Base-by-base conservation (phyloP, 2,888 invertebrate genomes). In the Melieria crassipennis region DNA sequence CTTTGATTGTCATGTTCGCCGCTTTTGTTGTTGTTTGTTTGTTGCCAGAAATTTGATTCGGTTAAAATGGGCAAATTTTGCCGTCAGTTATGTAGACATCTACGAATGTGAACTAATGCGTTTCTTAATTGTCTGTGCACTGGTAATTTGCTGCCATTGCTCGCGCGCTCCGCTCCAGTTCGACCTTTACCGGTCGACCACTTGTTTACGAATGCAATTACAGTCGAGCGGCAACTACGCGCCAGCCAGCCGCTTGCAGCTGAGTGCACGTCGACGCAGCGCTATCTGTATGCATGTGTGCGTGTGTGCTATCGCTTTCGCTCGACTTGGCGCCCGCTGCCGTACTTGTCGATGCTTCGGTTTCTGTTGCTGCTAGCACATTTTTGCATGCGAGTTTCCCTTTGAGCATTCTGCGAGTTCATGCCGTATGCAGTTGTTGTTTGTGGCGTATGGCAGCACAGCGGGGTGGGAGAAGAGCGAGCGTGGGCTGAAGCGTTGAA, bases 201-300 rank as follows among this genome's bases (percentile, higher is more conserved):
- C 70, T 72, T 71, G 69, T 62, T 71, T 65, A 69, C 76, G 69
- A 77, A 75, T 77, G 77, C 74, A 72, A 71, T 77, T 61, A 57
- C 52, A 65, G 13, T 30, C 16, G 43, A 7, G 11, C 52, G 43
- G 30, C 30, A 30, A 30, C 30, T 30, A 2, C 30, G 30, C 30
- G 30, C 30, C 30, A 30, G 30, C 30, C 30, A 30, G 30, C 30
- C 30, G 30, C 3, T 30, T 30, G 30, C 30, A 30, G 30, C 30
- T 30, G 30, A 30, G 30, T 30, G 30, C 30, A 30, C 30, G 30
- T 30, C 30, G 30, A 30, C 30, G 30, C 30, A 30, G 30, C 30
- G 30, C 30, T 30, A 16, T 16, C 16, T 16, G 16, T 16, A 16
- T 16, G 61, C 10, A 30, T 43, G 30, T 9, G 71, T 70, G 56